Evolutionary conservation across 2,888 invertebrate species (phyloP).

Genomic region (Nomada hirtipes): DNA sequence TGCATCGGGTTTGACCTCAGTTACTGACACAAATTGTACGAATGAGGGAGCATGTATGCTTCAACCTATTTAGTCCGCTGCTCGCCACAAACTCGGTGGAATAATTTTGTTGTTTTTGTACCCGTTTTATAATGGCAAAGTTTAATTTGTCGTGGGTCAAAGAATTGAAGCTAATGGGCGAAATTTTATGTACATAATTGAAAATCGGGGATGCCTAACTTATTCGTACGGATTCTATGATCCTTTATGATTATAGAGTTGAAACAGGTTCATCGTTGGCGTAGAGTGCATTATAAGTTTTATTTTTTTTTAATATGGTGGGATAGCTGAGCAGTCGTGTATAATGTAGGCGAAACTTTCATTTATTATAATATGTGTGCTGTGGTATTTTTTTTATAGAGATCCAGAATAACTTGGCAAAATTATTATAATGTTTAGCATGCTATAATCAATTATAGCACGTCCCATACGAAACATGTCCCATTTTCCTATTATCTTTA

Average conservation of each 20-base stretch:
- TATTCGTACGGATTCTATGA: neutral
- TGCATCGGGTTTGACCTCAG: constrained; percentile 44
- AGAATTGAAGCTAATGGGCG: constrained; percentile 27
- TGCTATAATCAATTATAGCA: too few relatives aligned
- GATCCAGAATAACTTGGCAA: too few relatives aligned
- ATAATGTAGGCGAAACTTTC: neutral
- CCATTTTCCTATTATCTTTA: too few relatives aligned
- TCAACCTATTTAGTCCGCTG: constrained; percentile 28
- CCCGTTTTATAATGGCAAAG: neutral
- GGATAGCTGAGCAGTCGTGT: too few relatives aligned
- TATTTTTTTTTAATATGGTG: too few relatives aligned
- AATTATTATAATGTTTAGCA: too few relatives aligned
- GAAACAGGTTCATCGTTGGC: neutral
- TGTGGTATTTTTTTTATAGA: too few relatives aligned
- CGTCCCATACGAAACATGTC: too few relatives aligned
- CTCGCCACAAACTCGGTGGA: neutral
- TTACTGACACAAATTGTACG: constrained; percentile 54
- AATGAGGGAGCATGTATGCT: constrained; percentile 30
- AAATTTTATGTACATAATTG: neutral
- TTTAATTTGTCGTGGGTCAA: neutral
- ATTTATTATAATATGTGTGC: neutral
- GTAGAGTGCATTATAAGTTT: neutral
- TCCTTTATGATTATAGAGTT: neutral
- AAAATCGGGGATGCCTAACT: neutral
- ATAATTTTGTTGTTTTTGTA: constrained; percentile 4